Evolutionary conservation across 1,140 invertebrate genomes (phyloP).

Genomic region (Anastrepha ludens): DNA sequence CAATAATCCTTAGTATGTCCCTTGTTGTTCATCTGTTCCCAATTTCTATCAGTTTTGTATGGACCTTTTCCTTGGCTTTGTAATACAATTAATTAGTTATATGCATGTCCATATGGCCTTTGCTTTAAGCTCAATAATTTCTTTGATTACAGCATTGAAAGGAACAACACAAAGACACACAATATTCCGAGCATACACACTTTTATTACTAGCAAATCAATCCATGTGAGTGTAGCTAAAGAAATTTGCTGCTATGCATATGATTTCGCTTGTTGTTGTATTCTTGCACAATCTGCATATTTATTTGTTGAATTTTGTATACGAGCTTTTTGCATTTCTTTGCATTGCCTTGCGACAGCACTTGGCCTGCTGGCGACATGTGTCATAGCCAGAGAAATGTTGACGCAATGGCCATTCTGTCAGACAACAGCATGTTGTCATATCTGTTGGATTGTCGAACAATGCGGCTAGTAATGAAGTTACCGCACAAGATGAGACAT

Average conservation of each 20-base stretch:
- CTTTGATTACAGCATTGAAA: too few relatives aligned
- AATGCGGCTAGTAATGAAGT: conserved; percentile 13
- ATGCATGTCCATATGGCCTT: too few relatives aligned
- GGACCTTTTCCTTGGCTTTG: too few relatives aligned
- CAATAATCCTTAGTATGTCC: too few relatives aligned
- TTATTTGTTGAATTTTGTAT: background rate
- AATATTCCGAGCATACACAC: background rate
- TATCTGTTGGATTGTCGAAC: background rate
- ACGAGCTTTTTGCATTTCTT: background rate
- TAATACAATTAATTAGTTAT: too few relatives aligned
- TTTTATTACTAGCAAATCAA: background rate
- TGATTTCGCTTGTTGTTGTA: background rate
- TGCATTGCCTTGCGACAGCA: background rate
- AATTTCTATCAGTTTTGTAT: too few relatives aligned
- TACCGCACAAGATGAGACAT: background rate
- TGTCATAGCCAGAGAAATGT: background rate
- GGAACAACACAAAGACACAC: too few relatives aligned
- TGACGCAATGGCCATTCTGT: conserved; percentile 4
- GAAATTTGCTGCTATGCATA: too few relatives aligned
- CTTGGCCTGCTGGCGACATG: background rate
- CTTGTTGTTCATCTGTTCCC: too few relatives aligned
- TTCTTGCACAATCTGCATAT: background rate
- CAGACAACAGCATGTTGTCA: background rate
- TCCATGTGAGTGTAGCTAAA: too few relatives aligned
- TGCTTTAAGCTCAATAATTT: too few relatives aligned